Percentiles rank a stretch among this genome's conserved stretches.
Conservation (phyloP, 2,797 vertebrate genomes). For the Apogon talboti region DNA sequence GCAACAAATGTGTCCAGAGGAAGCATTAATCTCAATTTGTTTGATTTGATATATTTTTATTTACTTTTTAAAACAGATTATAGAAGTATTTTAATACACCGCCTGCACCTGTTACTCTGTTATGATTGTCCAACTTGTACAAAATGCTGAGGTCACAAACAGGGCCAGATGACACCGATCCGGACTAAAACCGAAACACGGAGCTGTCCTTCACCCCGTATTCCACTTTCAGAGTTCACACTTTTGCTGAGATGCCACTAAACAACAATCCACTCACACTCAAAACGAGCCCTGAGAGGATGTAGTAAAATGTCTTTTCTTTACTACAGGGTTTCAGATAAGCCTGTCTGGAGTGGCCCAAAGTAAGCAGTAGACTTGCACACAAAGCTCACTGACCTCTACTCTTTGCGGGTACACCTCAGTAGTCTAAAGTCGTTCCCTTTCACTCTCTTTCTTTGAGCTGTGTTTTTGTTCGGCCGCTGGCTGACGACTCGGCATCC, state of each 20-base stretch:
- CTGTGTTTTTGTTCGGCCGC: constrained; percentile 1
- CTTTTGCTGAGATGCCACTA: constrained; percentile 11
- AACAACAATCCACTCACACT: constrained; percentile 15
- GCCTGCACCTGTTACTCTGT: too few species aligned
- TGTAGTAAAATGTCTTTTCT: constrained; percentile 83
- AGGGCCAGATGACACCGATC: neutral
- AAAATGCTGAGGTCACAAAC: too few species aligned
- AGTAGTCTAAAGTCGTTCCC: constrained; percentile 66
- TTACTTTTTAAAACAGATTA: too few species aligned
- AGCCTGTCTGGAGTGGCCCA: constrained; percentile 90
- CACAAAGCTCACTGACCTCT: constrained; percentile 66
- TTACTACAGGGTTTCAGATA: constrained; percentile 92
- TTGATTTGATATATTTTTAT: too few species aligned
- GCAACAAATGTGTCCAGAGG: too few species aligned
- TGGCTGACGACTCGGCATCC: neutral
- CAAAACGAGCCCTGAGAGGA: constrained; percentile 31
- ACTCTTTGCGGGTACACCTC: constrained; percentile 59
- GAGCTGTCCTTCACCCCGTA: constrained; percentile 5
- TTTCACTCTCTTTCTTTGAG: constrained; percentile 22
- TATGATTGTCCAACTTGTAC: too few species aligned
- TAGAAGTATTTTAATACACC: too few species aligned
- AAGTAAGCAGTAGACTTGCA: constrained; percentile 83
- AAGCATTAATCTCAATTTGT: too few species aligned
- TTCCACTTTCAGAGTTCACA: constrained; percentile 22
- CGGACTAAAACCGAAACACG: constrained; percentile 4